Conservation (phyloP, 2,797 vertebrate genomes). For the Parauchenoglanis ngamensis region DNA sequence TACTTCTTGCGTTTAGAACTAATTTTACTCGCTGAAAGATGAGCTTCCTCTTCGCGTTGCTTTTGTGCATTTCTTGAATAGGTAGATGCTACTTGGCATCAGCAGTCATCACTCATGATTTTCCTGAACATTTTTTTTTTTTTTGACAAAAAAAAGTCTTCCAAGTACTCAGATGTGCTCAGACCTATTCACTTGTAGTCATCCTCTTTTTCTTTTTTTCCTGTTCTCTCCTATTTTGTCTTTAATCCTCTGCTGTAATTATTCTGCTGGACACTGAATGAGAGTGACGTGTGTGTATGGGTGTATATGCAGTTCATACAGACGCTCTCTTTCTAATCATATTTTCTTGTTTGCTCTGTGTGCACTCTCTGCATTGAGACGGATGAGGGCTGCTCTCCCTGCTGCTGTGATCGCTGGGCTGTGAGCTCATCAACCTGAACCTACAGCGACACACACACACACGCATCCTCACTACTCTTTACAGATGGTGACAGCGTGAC, state of each 20-base stretch:
- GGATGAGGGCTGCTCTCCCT: background rate
- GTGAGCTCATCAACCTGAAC: slow-evolving; percentile 10
- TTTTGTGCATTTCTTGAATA: background rate
- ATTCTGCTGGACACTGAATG: too few species aligned
- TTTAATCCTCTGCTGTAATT: too few species aligned
- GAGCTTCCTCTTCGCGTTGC: background rate
- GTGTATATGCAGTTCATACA: background rate
- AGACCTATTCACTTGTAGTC: background rate
- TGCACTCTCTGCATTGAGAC: background rate
- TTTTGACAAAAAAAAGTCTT: background rate
- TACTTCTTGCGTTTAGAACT: background rate
- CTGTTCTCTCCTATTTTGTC: too few species aligned
- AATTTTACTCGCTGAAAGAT: background rate
- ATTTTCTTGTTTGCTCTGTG: background rate
- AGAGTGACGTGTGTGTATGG: too few species aligned
- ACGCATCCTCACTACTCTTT: background rate
- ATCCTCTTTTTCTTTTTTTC: background rate
- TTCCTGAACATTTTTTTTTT: background rate
- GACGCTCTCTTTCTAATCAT: background rate
- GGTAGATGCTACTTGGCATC: background rate
- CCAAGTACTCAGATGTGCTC: background rate
- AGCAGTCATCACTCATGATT: background rate
- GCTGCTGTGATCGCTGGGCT: background rate
- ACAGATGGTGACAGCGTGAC: background rate
- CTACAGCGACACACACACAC: background rate